A percentile compares a stretch with the other conserved stretches of the same genome.
These are phyloP conservation scores for Stigmatopora nigra DNA, from an alignment of 2,113 vertebrate species.

Conservation along the genomic window DNA sequence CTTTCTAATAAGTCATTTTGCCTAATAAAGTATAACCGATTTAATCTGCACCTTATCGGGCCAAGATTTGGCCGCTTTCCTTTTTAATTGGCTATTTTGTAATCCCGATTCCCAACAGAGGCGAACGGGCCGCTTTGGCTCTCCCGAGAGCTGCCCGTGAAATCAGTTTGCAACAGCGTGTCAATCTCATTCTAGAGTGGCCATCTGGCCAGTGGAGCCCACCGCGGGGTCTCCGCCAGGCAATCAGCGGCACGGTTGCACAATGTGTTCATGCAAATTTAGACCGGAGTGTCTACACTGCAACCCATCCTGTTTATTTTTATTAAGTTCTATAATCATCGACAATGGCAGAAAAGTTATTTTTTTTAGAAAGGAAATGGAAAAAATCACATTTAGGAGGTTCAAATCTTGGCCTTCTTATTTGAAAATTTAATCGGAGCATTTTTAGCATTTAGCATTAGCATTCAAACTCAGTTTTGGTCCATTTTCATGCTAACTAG, in stretches of 20 bases:
- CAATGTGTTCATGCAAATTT: slow-evolving; percentile 78
- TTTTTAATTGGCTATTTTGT: slow-evolving; percentile 99
- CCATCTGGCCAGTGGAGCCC: slow-evolving; percentile 95
- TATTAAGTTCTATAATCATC: not conserved
- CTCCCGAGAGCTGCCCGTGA: slow-evolving; percentile 89
- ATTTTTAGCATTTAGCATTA: not conserved
- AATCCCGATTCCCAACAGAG: slow-evolving; percentile 98
- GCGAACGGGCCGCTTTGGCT: slow-evolving; percentile 82
- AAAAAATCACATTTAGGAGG: not conserved
- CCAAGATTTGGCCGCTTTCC: slow-evolving; percentile 88
- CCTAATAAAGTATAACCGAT: slow-evolving; percentile 82
- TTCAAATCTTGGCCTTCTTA: not conserved
- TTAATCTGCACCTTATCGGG: slow-evolving; percentile 82
- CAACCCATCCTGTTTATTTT: not conserved
- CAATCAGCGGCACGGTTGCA: slow-evolving; percentile 79
- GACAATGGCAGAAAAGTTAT: not conserved
- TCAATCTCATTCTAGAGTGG: slow-evolving; percentile 91
- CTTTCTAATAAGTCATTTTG: slow-evolving; percentile 78
- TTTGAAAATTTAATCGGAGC: not conserved
- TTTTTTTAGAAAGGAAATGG: not conserved
- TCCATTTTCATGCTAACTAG: no score
- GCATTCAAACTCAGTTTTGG: not conserved
- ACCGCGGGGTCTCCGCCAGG: slow-evolving; percentile 80
- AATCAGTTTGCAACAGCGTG: slow-evolving; percentile 98
- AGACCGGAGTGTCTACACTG: slow-evolving; percentile 59